Evolutionary conservation across 2,888 invertebrate species (phyloP), one percentile per base, ranked within the genome.

Genomic region (Chymomyza fuscimana): DNA sequence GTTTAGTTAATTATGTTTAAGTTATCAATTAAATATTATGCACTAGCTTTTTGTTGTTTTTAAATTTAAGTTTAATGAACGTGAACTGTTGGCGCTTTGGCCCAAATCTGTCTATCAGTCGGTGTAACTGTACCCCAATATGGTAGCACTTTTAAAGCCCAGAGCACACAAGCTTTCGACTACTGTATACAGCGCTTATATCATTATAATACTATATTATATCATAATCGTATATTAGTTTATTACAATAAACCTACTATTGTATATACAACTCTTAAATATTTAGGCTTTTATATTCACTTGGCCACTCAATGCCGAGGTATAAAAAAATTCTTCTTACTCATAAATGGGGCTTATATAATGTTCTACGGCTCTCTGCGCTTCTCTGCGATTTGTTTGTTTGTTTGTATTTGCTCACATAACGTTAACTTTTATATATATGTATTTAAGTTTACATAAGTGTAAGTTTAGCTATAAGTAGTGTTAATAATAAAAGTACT

Each of bases 121-220:
- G 29, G 25, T 58, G 58, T 58, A 25, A 73, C 77, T 73, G 74
- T 70, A 69, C 65, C 72, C 76, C 83, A 65, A 80, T 73, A 73
- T 61, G 66, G 73, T 76, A 66, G 63, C 68, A 72, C 67, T 64
- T 22, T 78, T 69, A 65, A 69, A 73, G 74, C 69, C 74, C 69
- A 56, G 63, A 56, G 61, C 77, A 60, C 64, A 40, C 36, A 63
- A 69, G 72, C 40, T 46, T 12, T 4, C 12, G 40, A 46, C 40
- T 54, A 16, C 7, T 16, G 0, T 16, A 51, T 51, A 15, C 5
- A 2, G 36, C 36, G 7, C 36, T 36, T 36, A 36, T 36, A 36
- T 36, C 36, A 36, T 25, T 25, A 25, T 25, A 3, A 25, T 25
- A 25, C 25, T 46, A 46, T 46, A 19, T 22, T n/a, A 19, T 22